Evolutionary conservation across 1,140 invertebrate species (phyloP).

Genomic region (Bombus impatiens): DNA sequence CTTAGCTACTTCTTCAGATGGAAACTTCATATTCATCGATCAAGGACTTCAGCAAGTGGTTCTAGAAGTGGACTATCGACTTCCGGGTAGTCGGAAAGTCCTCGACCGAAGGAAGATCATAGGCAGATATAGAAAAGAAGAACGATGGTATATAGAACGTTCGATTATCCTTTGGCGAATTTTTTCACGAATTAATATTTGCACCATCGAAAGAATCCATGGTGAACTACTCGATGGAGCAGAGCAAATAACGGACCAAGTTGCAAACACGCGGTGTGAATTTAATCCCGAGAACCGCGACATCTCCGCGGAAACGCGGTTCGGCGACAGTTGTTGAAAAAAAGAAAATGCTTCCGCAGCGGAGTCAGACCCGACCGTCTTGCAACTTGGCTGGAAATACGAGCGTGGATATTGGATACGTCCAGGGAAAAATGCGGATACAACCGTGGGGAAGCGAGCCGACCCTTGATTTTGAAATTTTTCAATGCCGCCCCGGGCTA

Average conservation of each 20-base stretch:
- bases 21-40: neutral
- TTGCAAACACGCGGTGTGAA: constrained; percentile 50
- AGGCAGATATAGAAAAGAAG: constrained; percentile 19
- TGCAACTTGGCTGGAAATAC: constrained; percentile 13
- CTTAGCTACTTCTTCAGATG: too few relatives aligned
- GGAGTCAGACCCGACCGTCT: neutral
- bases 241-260: constrained; percentile 48
- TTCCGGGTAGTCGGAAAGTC: neutral
- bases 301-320: neutral
- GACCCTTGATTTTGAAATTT: constrained; percentile 19
- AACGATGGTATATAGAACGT: neutral
- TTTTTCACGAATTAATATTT: constrained; percentile 65
- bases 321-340: neutral
- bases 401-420: constrained; percentile 25
- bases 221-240: neutral
- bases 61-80: neutral
- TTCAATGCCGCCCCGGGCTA: neutral
- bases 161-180: constrained; percentile 8
- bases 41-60: neutral
- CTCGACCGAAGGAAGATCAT: constrained; percentile 16
- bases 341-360: neutral
- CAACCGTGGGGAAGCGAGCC: neutral
- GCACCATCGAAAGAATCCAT: neutral
- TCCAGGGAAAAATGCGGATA: constrained; percentile 12
- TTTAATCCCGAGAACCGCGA: constrained; percentile 34